Percentiles rank a stretch among this genome's conserved stretches.
Conservation (phyloP, 1,140 invertebrate species). For the Pachyrhynchus sulphureomaculatus region DNA sequence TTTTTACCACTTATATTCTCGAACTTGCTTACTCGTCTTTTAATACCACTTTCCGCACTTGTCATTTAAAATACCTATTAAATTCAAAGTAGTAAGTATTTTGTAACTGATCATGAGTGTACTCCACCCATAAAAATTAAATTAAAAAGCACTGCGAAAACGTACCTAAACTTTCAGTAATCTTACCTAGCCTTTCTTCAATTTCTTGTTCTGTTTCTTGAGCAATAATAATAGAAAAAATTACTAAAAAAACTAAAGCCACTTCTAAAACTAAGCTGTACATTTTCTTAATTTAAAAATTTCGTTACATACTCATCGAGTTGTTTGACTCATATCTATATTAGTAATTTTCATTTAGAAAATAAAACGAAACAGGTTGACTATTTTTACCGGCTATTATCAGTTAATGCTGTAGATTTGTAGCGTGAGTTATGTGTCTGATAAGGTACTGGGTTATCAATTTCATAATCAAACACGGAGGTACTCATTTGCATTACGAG, state of each 20-base stretch:
- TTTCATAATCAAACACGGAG: no score
- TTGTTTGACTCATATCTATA: neutral
- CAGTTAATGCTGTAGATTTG: neutral
- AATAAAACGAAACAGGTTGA: neutral
- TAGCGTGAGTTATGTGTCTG: neutral
- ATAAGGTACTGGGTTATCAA: no score
- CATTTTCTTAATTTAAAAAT: neutral
- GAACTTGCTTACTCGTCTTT: no score
- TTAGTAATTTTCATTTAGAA: neutral
- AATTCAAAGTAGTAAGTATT: no score
- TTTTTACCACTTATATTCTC: no score
- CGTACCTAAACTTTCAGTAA: conserved; percentile 25
- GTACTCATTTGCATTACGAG: no score
- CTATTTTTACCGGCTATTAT: conserved; percentile 4
- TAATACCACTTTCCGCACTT: no score
- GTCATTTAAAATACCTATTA: no score
- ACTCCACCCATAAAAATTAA: no score
- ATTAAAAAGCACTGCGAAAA: neutral
- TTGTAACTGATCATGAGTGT: no score
- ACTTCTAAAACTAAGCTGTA: conserved; percentile 2
- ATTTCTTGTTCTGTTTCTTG: conserved; percentile 3
- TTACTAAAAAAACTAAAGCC: neutral
- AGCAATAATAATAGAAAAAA: neutral
- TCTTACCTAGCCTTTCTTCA: conserved; percentile 21
- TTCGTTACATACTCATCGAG: conserved; percentile 4